These are phyloP conservation scores for Campaea margaritaria DNA, from an alignment of 2,888 invertebrate species.

Conservation along the genomic window DNA sequence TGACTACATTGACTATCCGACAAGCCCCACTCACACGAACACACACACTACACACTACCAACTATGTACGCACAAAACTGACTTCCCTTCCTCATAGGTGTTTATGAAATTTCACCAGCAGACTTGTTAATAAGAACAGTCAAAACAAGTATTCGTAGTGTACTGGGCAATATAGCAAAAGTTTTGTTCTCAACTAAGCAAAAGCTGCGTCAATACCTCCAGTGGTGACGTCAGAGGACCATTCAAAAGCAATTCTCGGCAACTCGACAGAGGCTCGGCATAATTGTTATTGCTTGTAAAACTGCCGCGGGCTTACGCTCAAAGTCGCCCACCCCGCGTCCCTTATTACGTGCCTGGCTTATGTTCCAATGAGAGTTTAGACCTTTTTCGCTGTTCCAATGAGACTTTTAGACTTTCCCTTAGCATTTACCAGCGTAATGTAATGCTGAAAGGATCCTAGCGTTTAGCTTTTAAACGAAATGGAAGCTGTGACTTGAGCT, in stretches of 20 bases:
- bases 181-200: neutral
- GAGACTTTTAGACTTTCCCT: slow-evolving; percentile 20
- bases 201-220: slow-evolving; percentile 5
- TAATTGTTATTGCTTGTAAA: slow-evolving; percentile 61
- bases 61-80: too few relatives aligned
- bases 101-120: too few relatives aligned
- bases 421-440: slow-evolving; percentile 10
- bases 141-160: too few relatives aligned
- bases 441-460: slow-evolving; percentile 20
- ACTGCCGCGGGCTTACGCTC: slow-evolving; percentile 44
- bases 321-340: slow-evolving; percentile 44
- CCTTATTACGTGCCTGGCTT: slow-evolving; percentile 46
- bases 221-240: slow-evolving; percentile 37
- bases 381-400: slow-evolving; percentile 13
- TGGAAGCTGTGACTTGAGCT: slow-evolving; percentile 8
- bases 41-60: too few relatives aligned
- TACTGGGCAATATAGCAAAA: neutral
- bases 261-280: slow-evolving; percentile 38
- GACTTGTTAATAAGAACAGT: too few relatives aligned
- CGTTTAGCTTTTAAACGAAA: slow-evolving; percentile 24
- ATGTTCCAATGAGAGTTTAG: slow-evolving; percentile 14
- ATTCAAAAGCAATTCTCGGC: slow-evolving; percentile 27
- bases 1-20: too few relatives aligned
- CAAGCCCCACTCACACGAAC: too few relatives aligned
- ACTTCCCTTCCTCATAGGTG: too few relatives aligned